Conservation (phyloP, 2,113 vertebrate genomes). For the Mesitornis unicolor region DNA sequence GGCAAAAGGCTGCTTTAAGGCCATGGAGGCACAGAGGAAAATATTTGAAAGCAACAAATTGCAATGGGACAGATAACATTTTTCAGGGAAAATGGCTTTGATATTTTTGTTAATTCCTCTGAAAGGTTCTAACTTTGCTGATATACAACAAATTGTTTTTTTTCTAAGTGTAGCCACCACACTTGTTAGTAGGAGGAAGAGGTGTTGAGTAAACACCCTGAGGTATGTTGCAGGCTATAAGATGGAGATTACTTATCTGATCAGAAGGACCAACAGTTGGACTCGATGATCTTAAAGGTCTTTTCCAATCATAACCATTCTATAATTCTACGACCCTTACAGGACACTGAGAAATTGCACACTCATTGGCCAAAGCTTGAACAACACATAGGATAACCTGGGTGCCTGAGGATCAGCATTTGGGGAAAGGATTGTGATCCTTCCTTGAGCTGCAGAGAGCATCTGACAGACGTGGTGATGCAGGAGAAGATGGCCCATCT, state of each 20-base stretch:
- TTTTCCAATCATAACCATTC: too few species aligned
- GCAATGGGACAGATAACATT: neutral
- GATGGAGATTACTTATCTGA: neutral
- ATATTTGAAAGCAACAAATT: neutral
- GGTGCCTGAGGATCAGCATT: neutral
- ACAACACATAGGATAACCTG: fast-evolving
- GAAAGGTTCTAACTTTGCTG: neutral
- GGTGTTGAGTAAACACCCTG: neutral
- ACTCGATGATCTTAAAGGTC: too few species aligned
- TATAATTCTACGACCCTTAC: too few species aligned
- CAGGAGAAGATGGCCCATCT: neutral
- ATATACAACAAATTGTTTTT: neutral
- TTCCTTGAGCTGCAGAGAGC: neutral
- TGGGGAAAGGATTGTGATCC: fast-evolving
- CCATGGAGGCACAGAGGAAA: neutral
- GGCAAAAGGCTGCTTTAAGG: neutral
- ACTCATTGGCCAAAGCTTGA: neutral
- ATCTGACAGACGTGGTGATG: neutral
- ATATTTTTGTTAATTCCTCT: neutral
- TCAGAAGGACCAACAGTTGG: too few species aligned
- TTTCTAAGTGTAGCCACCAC: neutral
- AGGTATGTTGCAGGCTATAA: neutral
- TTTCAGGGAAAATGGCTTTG: neutral
- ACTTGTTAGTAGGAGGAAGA: neutral
- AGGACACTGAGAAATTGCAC: neutral